Conservation (phyloP, 2,113 vertebrate genomes). For the Dunckerocampus dactyliophorus region DNA sequence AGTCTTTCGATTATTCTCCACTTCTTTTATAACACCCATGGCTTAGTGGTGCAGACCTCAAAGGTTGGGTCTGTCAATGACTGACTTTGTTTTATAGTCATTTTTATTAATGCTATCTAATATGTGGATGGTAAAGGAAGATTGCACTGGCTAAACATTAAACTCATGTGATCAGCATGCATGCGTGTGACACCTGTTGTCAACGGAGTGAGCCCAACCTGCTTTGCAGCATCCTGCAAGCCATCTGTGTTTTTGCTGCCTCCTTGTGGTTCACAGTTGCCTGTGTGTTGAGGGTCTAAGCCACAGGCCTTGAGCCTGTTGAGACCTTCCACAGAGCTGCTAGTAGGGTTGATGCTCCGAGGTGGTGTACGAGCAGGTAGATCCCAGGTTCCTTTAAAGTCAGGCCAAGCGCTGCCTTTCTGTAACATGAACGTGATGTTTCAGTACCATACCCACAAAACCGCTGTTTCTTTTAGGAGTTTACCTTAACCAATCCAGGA, state of each 20-base stretch:
- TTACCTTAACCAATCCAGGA: conserved; percentile 61
- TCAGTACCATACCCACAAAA: not conserved
- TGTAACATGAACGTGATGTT: conserved; percentile 12
- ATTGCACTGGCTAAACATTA: too few species aligned
- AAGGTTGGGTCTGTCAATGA: too few species aligned
- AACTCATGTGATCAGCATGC: too few species aligned
- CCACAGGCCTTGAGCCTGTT: conserved; percentile 49
- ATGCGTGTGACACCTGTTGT: too few species aligned
- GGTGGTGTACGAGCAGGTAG: conserved; percentile 54
- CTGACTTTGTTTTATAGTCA: too few species aligned
- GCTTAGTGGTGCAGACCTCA: too few species aligned
- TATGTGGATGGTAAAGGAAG: too few species aligned
- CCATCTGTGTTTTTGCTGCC: conserved; percentile 18
- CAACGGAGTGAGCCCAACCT: conserved; percentile 22
- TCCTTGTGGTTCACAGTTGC: conserved; percentile 10
- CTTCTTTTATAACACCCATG: too few species aligned
- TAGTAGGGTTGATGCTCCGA: conserved; percentile 48
- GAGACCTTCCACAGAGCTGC: conserved; percentile 56
- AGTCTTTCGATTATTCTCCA: too few species aligned
- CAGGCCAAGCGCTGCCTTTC: conserved; percentile 57
- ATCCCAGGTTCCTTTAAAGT: conserved; percentile 74
- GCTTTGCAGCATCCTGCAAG: not conserved
- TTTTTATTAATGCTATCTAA: too few species aligned
- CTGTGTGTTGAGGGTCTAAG: conserved; percentile 12
- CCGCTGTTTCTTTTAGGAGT: not conserved